Base-by-base conservation (phyloP, 1,140 invertebrate species). In the Acromyrmex echinatior region DNA sequence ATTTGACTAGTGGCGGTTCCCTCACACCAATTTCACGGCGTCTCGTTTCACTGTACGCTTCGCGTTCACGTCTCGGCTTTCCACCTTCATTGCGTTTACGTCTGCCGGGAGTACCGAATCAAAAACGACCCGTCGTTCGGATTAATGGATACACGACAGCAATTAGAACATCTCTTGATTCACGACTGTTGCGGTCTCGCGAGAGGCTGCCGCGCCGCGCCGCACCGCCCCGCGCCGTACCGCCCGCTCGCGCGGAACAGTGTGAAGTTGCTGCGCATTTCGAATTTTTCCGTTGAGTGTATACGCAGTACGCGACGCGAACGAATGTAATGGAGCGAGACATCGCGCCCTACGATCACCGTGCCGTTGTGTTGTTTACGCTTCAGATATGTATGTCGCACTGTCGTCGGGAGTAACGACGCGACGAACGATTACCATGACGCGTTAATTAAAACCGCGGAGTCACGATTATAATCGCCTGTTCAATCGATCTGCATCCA, bases 371-470 rank as follows among this genome's bases (percentile, higher is more conserved):
- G n/a, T 45, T 39, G 31, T 62, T 45, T 62, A 77, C 3, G 14
- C 9, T 16, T 16, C 31, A 77, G 39, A 77, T 62, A 62, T 62
- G n/a, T 21, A 25, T 10, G 31, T 16, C 14, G 31, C 12, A 18
- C 18, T 28, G n/a, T 74, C 9, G 18, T 58, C 31, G n/a, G 31
- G 31, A 77, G 73, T 60, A 14, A 10, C 31, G 9, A 39, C 53
- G 53, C n/a, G 31, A 60, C 31, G 6, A 16, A 53, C 12, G 18
- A 58, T 77, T 28, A 62, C 31, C 35, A n/a, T 60, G 73, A 21
- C 31, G 21, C 21, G 35, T 77, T 77, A 62, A 77, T 77, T 77
- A 77, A 39, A 62, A 77, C 35, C 39, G 10, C 73, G 14, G 35
- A 21, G 7, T 28, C 5, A 16, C 56, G 35, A 77, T 62, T 77